A percentile compares a stretch with the other conserved stretches of the same genome.
phyloP scores from a whole-genome alignment of 2,113 vertebrate genomes.

The Toxostoma redivivum region DNA sequence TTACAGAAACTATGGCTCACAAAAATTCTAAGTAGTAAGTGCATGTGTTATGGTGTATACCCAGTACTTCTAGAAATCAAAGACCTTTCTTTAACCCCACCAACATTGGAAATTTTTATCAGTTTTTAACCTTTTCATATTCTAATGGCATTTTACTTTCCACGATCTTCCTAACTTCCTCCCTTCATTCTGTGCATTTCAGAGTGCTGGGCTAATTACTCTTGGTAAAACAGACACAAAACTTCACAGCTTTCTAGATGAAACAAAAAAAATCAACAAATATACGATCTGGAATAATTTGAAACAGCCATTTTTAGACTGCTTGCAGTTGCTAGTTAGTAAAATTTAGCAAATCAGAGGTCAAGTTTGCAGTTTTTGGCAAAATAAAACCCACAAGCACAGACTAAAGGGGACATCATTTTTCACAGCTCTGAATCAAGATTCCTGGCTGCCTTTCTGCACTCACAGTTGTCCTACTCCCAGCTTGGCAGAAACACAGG shows the following conservation, averaged over 20 bases:
- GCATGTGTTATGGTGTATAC: neutral
- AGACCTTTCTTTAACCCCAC: neutral
- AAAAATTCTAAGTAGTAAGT: neutral
- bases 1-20: neutral
- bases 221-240: neutral
- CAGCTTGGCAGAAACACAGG: neutral
- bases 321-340: neutral
- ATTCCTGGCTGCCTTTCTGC: neutral
- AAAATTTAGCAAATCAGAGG: neutral
- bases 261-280: neutral
- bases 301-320: neutral
- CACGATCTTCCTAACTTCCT: neutral
- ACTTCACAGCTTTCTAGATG: neutral
- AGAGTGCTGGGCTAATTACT: neutral
- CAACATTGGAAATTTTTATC: fast-evolving
- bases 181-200: neutral
- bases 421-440: neutral
- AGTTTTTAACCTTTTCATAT: neutral
- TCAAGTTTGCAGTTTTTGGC: neutral
- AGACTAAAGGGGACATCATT: neutral
- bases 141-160: neutral
- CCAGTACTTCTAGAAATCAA: neutral
- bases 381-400: neutral
- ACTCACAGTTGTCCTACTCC: neutral
- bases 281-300: neutral